A percentile compares a stretch with the other conserved stretches of the same genome.
These are phyloP conservation scores for Halichoerus grypus DNA, from an alignment of 2,113 vertebrate species.

Conservation along the genomic window DNA sequence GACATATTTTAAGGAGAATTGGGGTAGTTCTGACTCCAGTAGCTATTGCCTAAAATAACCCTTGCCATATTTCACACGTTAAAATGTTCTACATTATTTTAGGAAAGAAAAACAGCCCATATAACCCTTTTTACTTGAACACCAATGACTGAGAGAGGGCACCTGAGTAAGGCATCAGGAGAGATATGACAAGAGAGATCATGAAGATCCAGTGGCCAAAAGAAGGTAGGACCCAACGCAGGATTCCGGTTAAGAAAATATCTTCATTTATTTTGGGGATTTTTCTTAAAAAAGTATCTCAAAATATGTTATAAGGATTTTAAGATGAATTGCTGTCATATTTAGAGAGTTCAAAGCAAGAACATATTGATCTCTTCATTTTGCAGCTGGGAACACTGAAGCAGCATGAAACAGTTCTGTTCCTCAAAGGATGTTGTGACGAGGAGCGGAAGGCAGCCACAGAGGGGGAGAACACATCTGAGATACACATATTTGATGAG, in stretches of 20 bases:
- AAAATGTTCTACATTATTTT: neutral
- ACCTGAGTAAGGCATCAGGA: neutral
- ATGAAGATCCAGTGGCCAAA: fast-evolving
- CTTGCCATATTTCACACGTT: too few relatives aligned
- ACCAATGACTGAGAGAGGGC: neutral
- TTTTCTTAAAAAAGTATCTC: neutral
- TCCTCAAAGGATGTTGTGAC: neutral
- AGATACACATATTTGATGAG: neutral
- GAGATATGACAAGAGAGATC: neutral
- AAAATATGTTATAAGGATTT: neutral
- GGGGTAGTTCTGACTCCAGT: neutral
- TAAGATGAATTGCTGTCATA: neutral
- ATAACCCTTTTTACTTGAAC: neutral
- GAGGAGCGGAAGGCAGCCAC: neutral
- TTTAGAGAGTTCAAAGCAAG: neutral
- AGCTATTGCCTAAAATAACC: neutral
- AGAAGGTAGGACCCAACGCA: neutral
- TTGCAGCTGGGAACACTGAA: neutral
- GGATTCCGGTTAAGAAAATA: neutral
- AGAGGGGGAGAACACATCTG: too few relatives aligned
- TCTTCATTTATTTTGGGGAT: neutral
- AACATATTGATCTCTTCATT: neutral
- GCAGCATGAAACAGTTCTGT: neutral
- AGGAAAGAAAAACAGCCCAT: neutral
- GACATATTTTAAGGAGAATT: neutral